A percentile compares a stretch with the other conserved stretches of the same genome.
phyloP scores from a whole-genome alignment of 2,113 vertebrate genomes.

The Cryptomyrus ogoouensis region DNA sequence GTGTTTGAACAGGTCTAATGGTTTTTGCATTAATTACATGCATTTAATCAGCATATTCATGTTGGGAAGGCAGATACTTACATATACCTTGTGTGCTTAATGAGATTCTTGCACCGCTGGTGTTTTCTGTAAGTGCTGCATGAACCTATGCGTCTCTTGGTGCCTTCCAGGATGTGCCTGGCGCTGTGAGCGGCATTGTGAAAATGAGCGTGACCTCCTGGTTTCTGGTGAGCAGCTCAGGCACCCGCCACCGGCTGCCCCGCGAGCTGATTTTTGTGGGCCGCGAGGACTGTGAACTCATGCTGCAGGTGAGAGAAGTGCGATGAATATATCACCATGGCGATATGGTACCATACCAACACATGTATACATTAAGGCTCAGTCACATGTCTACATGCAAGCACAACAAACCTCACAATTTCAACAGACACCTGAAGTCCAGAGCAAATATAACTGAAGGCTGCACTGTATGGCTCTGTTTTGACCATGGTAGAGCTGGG shows the following conservation, averaged over 20 bases:
- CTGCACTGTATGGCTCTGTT: background rate
- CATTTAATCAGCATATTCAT: background rate
- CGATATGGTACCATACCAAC: background rate
- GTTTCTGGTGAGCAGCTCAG: conserved; percentile 96
- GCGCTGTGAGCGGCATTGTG: conserved; percentile 52
- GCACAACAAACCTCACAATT: background rate
- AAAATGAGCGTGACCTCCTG: conserved; percentile 97
- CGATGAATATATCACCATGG: background rate
- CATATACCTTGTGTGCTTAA: background rate
- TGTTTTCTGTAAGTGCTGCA: background rate
- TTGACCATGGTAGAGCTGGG: too few relatives aligned
- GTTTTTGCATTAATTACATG: background rate
- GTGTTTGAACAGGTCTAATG: background rate
- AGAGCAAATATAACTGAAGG: background rate
- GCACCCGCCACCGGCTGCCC: conserved; percentile 88
- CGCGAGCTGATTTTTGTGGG: conserved; percentile 98
- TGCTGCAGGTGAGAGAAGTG: conserved; percentile 78
- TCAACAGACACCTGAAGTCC: background rate
- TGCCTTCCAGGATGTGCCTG: conserved; percentile 64
- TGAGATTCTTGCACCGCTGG: background rate
- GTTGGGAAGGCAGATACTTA: background rate
- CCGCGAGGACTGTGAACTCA: conserved; percentile 91
- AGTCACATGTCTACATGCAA: background rate
- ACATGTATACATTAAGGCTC: background rate
- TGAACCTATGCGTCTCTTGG: background rate